Base-by-base conservation (phyloP, 2,797 vertebrate genomes). In the Bucorvus abyssinicus region DNA sequence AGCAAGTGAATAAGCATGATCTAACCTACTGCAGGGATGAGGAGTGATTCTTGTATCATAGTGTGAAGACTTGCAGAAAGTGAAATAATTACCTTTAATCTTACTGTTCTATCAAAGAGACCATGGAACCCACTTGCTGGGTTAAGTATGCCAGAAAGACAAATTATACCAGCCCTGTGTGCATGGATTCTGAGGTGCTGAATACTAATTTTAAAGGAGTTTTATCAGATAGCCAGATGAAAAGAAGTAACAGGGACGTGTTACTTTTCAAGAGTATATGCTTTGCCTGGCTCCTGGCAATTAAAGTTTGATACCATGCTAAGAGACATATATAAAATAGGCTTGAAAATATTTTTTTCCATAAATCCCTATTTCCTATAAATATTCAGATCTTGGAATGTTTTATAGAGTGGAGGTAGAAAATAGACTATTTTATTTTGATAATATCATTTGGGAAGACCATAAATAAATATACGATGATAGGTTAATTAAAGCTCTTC, bases 121-220 rank as follows among this genome's bases (percentile, higher is more conserved):
- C 71, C 26, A 32, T 90, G 44, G n/a, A 95, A 88, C 47, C 11
- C n/a, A 73, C 91, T 93, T 80, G 53, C 49, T 82, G 65, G 56
- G 81, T 96, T 95, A 87, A 93, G 36, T 81, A 45, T 93, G 92
- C 89, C 91, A 92, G 81, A 91, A 97, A 95, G 91, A 97, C 89
- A 96, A 95, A 95, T 94, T 92, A 76, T 75, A 71, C 30, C 20
- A 89, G 34, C 6, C 27, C 50, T 32, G 29, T 26, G 45, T 87
- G 71, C 78, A 77, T 55, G 78, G 81, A 80, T 89, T 85, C 88
- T 52, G 18, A 94, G 74, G 60, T 60, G 59, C 22, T 77, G 95
- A 90, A 96, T 89, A 96, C 92, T 92, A 95, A 94, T 95, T 94
- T 95, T 96, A 87, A 90, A 90, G 77, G 83, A 89, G 67, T 79